These are phyloP conservation scores for Aphaenogaster floridana DNA, from an alignment of 1,140 invertebrate genomes.

Conservation along the genomic window DNA sequence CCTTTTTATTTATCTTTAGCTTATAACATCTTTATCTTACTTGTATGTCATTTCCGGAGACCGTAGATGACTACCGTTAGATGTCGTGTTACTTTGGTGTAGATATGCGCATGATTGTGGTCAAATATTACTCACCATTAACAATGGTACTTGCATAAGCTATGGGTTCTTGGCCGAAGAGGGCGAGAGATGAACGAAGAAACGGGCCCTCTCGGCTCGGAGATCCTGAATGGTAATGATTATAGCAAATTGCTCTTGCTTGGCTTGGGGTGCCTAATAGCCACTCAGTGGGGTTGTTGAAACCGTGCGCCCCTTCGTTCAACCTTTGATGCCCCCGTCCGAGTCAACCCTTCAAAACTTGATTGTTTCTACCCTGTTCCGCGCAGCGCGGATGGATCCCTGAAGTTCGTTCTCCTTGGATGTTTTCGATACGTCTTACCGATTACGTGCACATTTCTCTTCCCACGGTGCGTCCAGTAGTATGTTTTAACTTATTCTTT, in stretches of 20 bases:
- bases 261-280: conserved; percentile 83
- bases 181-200: conserved; percentile 67
- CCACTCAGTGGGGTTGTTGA: conserved; percentile 84
- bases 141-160: conserved; percentile 60
- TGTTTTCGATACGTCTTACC: conserved; percentile 69
- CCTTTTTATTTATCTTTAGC: not conserved
- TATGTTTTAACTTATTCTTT: not conserved
- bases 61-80: not conserved
- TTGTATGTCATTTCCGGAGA: not conserved
- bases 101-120: conserved; percentile 37
- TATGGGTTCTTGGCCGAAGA: conserved; percentile 67
- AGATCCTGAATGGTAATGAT: conserved; percentile 84
- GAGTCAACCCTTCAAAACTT: conserved; percentile 82
- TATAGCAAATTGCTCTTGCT: conserved; percentile 84
- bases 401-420: conserved; percentile 40
- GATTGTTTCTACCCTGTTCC: conserved; percentile 80
- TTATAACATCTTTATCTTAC: not conserved
- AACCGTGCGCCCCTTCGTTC: conserved; percentile 81
- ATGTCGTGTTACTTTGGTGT: not conserved
- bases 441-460: conserved; percentile 7
- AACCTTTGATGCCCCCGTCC: conserved; percentile 84
- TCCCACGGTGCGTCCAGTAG: not conserved
- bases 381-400: conserved; percentile 55
- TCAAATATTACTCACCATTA: conserved; percentile 66
- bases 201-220: conserved; percentile 79